A percentile compares a stretch with the other conserved stretches of the same genome.
These are phyloP conservation scores for Corella eumyota DNA, from an alignment of 23 tunicate genomes.

Conservation along the genomic window DNA sequence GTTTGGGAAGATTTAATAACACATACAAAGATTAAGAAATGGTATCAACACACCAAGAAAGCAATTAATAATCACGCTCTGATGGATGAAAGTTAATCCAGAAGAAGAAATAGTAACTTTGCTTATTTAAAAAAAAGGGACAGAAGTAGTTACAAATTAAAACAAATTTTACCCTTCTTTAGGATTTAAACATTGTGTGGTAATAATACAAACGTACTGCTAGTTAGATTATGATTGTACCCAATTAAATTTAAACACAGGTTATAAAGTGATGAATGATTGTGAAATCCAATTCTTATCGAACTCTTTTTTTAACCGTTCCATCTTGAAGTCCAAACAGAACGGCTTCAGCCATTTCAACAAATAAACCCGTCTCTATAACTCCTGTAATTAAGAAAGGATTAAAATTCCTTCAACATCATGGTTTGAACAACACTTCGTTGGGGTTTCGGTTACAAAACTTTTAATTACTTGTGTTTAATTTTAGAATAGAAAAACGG, in stretches of 20 bases:
- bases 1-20: slow-evolving; percentile 45
- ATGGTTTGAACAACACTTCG: too few relatives aligned
- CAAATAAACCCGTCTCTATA: slow-evolving; percentile 88
- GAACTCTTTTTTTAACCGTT: slow-evolving; percentile 31
- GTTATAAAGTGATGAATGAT: background rate
- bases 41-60: slow-evolving; percentile 64
- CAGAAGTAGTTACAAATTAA: too few relatives aligned
- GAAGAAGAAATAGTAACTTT: background rate
- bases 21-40: slow-evolving; percentile 51
- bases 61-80: slow-evolving; percentile 45
- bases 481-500: too few relatives aligned
- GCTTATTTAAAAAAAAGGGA: too few relatives aligned
- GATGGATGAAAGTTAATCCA: slow-evolving; percentile 13
- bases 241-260: background rate
- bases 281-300: background rate
- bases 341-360: slow-evolving; percentile 56
- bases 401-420: too few relatives aligned
- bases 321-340: slow-evolving; percentile 81
- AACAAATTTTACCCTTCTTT: too few relatives aligned
- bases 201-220: too few relatives aligned
- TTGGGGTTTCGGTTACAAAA: too few relatives aligned
- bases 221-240: background rate
- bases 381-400: slow-evolving; percentile 56
- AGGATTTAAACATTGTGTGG: too few relatives aligned
- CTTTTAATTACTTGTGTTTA: too few relatives aligned